Conservation (phyloP, 2,888 invertebrate genomes). For the Apodemia zela region DNA sequence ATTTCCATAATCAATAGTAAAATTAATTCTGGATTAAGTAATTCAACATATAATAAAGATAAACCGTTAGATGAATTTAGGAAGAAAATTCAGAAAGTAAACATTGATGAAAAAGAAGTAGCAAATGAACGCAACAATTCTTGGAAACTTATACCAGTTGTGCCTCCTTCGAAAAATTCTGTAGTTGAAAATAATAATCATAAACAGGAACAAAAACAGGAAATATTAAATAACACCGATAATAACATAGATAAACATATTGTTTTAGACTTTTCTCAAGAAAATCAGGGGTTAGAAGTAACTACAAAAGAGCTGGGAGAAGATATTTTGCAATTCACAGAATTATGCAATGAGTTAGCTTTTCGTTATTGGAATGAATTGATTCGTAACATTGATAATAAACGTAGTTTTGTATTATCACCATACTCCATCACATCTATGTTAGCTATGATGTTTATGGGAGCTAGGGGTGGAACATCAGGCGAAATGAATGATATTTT, state of each 20-base stretch:
- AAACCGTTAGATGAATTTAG: constrained; percentile 65
- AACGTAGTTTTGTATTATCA: constrained; percentile 89
- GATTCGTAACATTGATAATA: constrained; percentile 85
- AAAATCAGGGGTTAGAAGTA: constrained; percentile 86
- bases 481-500: constrained; percentile 94
- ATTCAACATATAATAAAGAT: constrained; percentile 32
- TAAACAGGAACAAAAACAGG: constrained; percentile 42
- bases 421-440: constrained; percentile 92
- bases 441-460: constrained; percentile 94
- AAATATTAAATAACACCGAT: constrained; percentile 38
- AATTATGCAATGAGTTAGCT: constrained; percentile 91
- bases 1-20: constrained; percentile 7
- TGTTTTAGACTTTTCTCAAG: constrained; percentile 60
- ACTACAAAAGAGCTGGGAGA: constrained; percentile 86
- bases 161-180: constrained; percentile 70
- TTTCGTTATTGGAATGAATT: constrained; percentile 90
- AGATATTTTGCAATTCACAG: constrained; percentile 88
- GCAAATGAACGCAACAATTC: constrained; percentile 62
- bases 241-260: constrained; percentile 56
- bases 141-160: constrained; percentile 82
- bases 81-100: constrained; percentile 72
- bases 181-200: constrained; percentile 60
- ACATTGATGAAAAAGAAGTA: constrained; percentile 55
- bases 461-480: constrained; percentile 91
- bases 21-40: constrained; percentile 20